Evolutionary conservation across 1,140 invertebrate species (phyloP).

Genomic region (Heliconius hermathena): DNA sequence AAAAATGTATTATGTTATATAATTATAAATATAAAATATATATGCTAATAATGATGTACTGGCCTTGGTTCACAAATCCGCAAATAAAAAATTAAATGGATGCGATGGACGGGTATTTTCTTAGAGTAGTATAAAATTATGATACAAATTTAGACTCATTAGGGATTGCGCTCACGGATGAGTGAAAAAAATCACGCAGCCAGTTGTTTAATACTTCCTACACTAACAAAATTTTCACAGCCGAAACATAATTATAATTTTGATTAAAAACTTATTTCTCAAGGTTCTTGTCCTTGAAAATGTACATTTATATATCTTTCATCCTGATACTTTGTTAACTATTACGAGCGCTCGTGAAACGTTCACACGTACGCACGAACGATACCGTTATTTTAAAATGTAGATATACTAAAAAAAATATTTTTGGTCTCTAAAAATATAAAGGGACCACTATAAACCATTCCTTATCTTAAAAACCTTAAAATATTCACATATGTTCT

Average conservation of each 20-base stretch:
- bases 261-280: conserved; percentile 39
- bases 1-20: conserved; percentile 1
- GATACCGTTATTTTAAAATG: conserved; percentile 8
- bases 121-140: conserved; percentile 56
- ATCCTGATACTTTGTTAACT: background rate
- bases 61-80: conserved; percentile 22
- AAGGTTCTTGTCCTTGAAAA: conserved; percentile 11
- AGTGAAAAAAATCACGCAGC: conserved; percentile 20
- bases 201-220: conserved; percentile 43
- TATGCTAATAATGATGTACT: conserved; percentile 7
- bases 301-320: background rate
- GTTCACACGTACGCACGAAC: background rate
- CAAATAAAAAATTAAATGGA: conserved; percentile 42
- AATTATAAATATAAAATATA: conserved; percentile 2
- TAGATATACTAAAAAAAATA: conserved; percentile 19
- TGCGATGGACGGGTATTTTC: conserved; percentile 50
- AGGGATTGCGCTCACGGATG: background rate
- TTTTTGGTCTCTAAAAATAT: conserved; percentile 22
- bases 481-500: conserved; percentile 19
- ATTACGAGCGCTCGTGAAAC: background rate
- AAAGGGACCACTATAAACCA: conserved; percentile 12
- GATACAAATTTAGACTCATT: conserved; percentile 30
- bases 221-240: conserved; percentile 65
- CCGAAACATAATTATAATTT: conserved; percentile 63
- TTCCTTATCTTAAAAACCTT: conserved; percentile 20